phyloP scores from a whole-genome alignment of 2,797 vertebrate species.

The Chloroceryle inda region DNA sequence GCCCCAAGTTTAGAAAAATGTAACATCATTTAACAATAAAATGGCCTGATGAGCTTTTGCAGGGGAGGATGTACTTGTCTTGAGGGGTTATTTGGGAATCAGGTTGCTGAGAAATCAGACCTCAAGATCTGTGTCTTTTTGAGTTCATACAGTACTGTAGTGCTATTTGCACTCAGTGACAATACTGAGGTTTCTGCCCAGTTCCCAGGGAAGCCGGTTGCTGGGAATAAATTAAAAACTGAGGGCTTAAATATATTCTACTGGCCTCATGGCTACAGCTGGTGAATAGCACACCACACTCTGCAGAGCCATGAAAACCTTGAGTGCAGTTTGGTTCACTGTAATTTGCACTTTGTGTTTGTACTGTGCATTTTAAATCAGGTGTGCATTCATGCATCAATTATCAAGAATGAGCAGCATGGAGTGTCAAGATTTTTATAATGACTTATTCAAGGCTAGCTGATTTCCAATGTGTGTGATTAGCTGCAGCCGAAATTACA shows the following conservation, averaged over 20 bases:
- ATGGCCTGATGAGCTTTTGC: neutral
- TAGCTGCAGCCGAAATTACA: slow-evolving; percentile 31
- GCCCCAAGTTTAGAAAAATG: neutral
- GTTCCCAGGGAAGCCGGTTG: fast-evolving
- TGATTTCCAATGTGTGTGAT: slow-evolving; percentile 34
- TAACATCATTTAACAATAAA: neutral
- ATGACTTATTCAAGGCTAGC: neutral
- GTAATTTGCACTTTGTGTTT: neutral
- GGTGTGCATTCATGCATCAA: neutral
- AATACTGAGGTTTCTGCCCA: fast-evolving
- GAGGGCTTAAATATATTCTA: neutral
- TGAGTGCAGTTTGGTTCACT: neutral
- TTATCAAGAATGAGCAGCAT: neutral
- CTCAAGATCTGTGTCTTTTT: neutral
- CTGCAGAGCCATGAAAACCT: neutral
- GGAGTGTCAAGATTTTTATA: neutral
- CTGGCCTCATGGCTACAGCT: neutral
- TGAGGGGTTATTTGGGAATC: neutral
- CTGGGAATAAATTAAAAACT: neutral
- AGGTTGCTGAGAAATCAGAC: neutral
- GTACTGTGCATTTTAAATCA: slow-evolving; percentile 2
- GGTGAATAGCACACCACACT: neutral
- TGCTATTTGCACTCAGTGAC: neutral
- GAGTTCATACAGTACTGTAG: neutral
- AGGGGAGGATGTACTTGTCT: neutral